Conservation (phyloP, 2,113 vertebrate species). For the Sarotherodon lohbergeri region DNA sequence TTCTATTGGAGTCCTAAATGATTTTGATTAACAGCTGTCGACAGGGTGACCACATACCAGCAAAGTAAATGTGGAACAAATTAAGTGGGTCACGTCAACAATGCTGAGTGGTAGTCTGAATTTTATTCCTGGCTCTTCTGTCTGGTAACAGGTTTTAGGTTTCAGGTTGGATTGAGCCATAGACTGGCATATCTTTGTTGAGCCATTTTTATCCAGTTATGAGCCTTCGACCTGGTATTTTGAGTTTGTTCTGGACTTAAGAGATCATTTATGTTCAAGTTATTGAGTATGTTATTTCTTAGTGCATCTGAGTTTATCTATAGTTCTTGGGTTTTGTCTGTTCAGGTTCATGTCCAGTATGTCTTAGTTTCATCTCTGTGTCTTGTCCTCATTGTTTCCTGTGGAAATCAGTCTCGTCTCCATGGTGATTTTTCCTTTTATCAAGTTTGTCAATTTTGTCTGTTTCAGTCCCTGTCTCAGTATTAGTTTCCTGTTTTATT, state of each 20-base stretch:
- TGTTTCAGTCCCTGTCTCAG: background rate
- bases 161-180: background rate
- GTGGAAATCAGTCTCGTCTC: background rate
- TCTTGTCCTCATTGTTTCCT: background rate
- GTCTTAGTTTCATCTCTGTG: background rate
- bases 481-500: background rate
- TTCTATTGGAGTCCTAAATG: background rate
- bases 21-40: background rate
- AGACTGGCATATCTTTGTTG: background rate
- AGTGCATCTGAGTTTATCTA: background rate
- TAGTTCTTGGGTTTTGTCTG: background rate
- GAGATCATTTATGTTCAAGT: background rate
- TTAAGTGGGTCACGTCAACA: background rate
- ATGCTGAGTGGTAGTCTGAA: background rate
- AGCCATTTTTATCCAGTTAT: background rate
- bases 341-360: background rate
- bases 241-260: background rate
- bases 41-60: background rate
- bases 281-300: background rate
- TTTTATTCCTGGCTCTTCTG: background rate
- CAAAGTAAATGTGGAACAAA: background rate
- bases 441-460: background rate
- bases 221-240: background rate
- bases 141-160: background rate
- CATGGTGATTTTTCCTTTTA: background rate